phyloP scores from a whole-genome alignment of 2,113 vertebrate genomes.

The Ariopsis seemanni region DNA sequence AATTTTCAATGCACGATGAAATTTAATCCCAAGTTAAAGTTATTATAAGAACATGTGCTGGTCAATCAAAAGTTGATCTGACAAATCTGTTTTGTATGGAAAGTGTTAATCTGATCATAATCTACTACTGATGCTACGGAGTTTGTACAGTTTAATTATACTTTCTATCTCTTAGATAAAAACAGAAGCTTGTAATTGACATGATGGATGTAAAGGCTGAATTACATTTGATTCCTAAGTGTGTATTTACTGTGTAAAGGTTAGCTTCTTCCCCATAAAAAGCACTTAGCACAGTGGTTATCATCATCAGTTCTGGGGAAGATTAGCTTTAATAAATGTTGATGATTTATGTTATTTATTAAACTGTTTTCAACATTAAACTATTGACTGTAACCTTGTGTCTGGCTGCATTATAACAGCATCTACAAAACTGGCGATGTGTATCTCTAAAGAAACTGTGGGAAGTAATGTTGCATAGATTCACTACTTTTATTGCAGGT shows the following conservation, averaged over 20 bases:
- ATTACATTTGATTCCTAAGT: slow-evolving; percentile 19
- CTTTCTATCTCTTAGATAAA: slow-evolving; percentile 20
- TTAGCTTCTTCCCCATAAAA: slow-evolving; percentile 38
- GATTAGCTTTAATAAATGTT: slow-evolving; percentile 54
- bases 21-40: neutral
- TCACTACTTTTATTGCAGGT: neutral
- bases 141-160: slow-evolving; percentile 9
- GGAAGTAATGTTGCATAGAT: neutral
- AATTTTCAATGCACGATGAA: neutral
- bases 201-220: slow-evolving; percentile 28
- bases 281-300: slow-evolving; percentile 48
- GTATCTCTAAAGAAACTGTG: neutral
- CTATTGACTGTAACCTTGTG: slow-evolving; percentile 28
- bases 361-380: slow-evolving; percentile 50
- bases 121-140: neutral
- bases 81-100: slow-evolving; percentile 2
- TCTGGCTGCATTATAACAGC: neutral
- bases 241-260: slow-evolving; percentile 42
- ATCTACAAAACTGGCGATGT: neutral
- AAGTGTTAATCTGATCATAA: neutral
- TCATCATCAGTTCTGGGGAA: slow-evolving; percentile 38
- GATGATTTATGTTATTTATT: slow-evolving; percentile 51
- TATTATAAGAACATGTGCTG: slow-evolving; percentile 3
- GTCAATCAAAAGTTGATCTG: slow-evolving; percentile 1
- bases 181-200: slow-evolving; percentile 10